A percentile compares a stretch with the other conserved stretches of the same genome.
Conservation (phyloP, 1,140 invertebrate species). For the Coptotermes formosanus region DNA sequence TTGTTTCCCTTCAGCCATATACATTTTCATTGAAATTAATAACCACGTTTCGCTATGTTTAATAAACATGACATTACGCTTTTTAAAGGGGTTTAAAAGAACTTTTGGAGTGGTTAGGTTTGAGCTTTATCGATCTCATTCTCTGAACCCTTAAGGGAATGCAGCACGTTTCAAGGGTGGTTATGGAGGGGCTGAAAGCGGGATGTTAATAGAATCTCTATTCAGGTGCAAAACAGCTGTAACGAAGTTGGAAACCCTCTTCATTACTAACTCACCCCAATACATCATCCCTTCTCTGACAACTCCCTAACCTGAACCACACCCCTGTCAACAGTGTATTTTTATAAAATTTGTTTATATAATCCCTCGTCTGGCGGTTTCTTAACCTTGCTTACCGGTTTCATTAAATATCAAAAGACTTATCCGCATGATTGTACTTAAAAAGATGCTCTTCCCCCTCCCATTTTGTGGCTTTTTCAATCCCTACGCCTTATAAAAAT, state of each 20-base stretch:
- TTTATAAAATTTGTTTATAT: not conserved
- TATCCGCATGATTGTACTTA: not conserved
- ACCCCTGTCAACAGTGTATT: not conserved
- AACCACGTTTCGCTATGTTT: not conserved
- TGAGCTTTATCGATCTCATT: not conserved
- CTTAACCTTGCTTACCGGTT: not conserved
- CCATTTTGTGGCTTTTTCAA: not conserved
- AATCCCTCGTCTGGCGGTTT: not conserved
- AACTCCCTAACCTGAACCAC: slow-evolving; percentile 1
- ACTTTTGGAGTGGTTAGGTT: not conserved
- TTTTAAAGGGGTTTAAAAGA: not conserved
- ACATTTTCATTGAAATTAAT: too few relatives aligned
- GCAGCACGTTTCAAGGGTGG: not conserved
- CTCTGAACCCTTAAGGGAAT: not conserved
- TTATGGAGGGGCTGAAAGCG: not conserved
- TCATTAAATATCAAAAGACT: slow-evolving; percentile 12
- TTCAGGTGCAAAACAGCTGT: slow-evolving; percentile 17
- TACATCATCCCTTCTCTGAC: not conserved
- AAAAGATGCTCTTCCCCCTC: not conserved
- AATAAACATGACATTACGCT: not conserved
- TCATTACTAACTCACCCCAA: slow-evolving; percentile 8
- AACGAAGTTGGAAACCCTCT: slow-evolving; percentile 10
- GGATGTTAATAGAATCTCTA: not conserved
- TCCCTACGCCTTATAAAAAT: not conserved
- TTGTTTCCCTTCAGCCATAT: too few relatives aligned